A percentile compares a stretch with the other conserved stretches of the same genome.
Evolutionary conservation across 2,113 vertebrate species (phyloP).

Genomic region (Nymphicus hollandicus): DNA sequence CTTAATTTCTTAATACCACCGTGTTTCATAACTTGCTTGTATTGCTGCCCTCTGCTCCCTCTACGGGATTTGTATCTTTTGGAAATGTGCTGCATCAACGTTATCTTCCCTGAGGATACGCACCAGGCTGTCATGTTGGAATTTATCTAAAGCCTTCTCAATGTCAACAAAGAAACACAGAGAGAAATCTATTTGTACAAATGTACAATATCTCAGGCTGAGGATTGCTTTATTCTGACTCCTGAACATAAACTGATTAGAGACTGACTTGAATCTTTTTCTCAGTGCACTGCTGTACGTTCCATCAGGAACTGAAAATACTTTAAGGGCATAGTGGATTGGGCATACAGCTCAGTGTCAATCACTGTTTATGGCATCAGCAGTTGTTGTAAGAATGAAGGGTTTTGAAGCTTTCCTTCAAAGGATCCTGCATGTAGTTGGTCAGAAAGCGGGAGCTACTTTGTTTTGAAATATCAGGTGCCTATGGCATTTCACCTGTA

Average conservation of each 20-base stretch:
- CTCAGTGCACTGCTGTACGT: background rate
- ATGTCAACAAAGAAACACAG: background rate
- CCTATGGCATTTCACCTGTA: background rate
- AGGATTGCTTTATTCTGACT: background rate
- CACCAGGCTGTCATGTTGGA: background rate
- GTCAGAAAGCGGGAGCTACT: background rate
- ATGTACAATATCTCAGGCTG: background rate
- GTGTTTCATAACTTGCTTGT: background rate
- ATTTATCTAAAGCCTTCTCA: slow-evolving; percentile 33
- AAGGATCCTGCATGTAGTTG: background rate
- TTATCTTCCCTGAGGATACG: background rate
- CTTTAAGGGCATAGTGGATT: background rate
- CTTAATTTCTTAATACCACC: background rate
- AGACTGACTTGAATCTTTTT: background rate
- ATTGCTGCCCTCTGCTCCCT: background rate
- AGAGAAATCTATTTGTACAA: background rate
- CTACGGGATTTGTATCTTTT: background rate
- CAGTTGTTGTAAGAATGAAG: background rate
- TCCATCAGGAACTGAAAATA: background rate
- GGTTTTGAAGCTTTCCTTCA: background rate
- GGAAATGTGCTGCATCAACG: slow-evolving; percentile 14
- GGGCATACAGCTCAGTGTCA: background rate
- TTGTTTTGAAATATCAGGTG: background rate
- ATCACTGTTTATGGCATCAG: background rate
- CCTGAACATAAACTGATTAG: background rate